These are phyloP conservation scores for Aselliscus stoliczkanus DNA, from an alignment of 2,797 vertebrate species.

Conservation along the genomic window DNA sequence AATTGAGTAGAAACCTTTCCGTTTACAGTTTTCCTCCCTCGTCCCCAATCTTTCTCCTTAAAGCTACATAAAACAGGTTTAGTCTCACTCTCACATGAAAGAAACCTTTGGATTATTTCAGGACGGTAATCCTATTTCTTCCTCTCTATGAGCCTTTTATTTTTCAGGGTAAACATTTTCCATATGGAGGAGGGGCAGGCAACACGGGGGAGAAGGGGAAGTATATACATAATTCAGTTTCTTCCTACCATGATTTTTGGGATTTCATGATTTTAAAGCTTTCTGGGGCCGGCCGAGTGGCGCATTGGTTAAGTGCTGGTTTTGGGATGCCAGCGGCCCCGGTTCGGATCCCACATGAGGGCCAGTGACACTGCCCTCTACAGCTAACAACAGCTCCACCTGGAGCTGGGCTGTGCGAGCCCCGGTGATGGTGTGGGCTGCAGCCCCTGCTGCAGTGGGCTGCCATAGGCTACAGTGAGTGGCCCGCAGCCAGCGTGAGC, in stretches of 20 bases:
- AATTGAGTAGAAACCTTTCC: background rate
- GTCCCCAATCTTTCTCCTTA: background rate
- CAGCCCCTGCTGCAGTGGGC: too few species aligned
- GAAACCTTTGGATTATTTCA: background rate
- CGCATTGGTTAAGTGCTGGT: too few species aligned
- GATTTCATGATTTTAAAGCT: slow-evolving; percentile 53
- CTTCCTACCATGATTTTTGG: slow-evolving; percentile 35
- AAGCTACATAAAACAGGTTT: slow-evolving; percentile 25
- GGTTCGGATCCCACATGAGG: too few species aligned
- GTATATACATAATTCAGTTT: slow-evolving; percentile 27
- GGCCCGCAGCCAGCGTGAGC: too few species aligned
- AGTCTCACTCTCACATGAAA: background rate
- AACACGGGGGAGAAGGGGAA: background rate
- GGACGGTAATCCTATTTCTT: background rate
- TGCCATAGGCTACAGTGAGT: too few species aligned
- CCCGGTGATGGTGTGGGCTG: too few species aligned
- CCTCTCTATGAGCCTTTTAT: background rate
- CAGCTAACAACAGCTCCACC: too few species aligned
- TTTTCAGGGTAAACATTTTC: slow-evolving; percentile 47
- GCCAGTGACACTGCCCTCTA: too few species aligned
- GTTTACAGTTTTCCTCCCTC: background rate
- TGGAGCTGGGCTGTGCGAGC: too few species aligned
- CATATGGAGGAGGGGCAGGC: background rate
- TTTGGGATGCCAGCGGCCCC: too few species aligned
- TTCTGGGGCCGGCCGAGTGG: too few species aligned